phyloP scores from a whole-genome alignment of 2,797 vertebrate species.

The Hafferia zeledoni region DNA sequence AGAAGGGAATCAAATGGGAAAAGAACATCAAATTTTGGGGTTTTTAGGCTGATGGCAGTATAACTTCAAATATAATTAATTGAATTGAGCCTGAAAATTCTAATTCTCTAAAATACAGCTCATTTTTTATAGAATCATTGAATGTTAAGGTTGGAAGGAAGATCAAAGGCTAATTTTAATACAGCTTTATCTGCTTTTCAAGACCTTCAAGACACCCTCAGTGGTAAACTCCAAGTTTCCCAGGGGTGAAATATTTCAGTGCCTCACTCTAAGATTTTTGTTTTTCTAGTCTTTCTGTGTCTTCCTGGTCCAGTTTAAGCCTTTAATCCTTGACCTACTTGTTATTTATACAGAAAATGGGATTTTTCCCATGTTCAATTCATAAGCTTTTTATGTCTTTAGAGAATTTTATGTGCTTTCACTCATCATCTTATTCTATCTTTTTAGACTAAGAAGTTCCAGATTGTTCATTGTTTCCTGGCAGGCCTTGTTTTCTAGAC shows the following conservation, averaged over 20 bases:
- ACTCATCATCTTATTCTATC: neutral
- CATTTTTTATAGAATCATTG: neutral
- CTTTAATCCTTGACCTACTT: conserved; percentile 20
- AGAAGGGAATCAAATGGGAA: neutral
- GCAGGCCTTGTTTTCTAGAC: neutral
- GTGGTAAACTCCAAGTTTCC: neutral
- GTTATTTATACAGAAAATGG: neutral
- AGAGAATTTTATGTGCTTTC: neutral
- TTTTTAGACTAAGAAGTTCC: neutral
- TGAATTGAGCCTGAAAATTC: neutral
- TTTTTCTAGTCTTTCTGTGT: neutral
- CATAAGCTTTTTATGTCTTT: neutral
- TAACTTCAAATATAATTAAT: neutral
- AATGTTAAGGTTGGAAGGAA: neutral
- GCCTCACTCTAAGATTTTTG: neutral
- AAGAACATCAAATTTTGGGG: neutral
- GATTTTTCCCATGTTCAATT: neutral
- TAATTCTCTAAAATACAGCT: neutral
- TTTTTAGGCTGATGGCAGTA: neutral
- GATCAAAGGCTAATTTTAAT: neutral
- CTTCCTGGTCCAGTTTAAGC: neutral
- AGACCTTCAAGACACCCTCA: neutral
- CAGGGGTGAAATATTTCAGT: neutral
- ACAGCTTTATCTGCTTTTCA: neutral
- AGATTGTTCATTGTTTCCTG: neutral